Evolutionary conservation across 2,113 vertebrate species (phyloP), one percentile per base, ranked within the genome.

Genomic region (Cryptomyrus ogoouensis): DNA sequence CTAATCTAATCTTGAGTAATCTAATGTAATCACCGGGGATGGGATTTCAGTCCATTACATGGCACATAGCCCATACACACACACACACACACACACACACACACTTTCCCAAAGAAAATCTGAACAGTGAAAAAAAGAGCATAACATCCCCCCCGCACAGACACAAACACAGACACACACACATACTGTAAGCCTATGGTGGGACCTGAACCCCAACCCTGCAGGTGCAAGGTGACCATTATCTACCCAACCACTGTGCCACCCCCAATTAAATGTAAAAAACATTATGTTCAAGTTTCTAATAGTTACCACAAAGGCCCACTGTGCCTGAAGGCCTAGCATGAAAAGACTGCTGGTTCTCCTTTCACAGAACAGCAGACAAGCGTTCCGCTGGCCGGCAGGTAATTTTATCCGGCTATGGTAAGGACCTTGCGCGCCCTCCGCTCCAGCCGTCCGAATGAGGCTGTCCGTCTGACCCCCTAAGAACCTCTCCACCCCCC

Each of bases 401-500:
- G 50, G 47, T 27, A 47, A 91, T 50, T 58, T 39, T 39, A 50
- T 47, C 89, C 35, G 12, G 19, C 46, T 47, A 53, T 19, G 31
- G 27, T 56, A 24, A 89, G 47, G 35, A 53, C 49, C 27, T 21
- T 3, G 8, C 21, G 3, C 5, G 4, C 74, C 35, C 49, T 42
- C 49, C 24, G 49, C 74, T 27, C 46, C n/a, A 1, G 31, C 49
- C 9, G 42, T 35, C 53, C 53, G 35, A 52, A 88, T 90, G 70
- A 89, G 83, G 77, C 88, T 80, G 83, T 42, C 31, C 47, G 47
- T 89, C 88, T 56, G 83, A 47, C 77, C 89, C 85, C 52, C 53
- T 46, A 90, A 91, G 89, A 91, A 84, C 83, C 88, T 90, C 89
- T 92, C 27, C 44, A 89, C 77, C 88, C 84, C 84, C 85, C 83